These are phyloP conservation scores for Lochmaea crataegi DNA, from an alignment of 2,888 invertebrate species.

Conservation along the genomic window DNA sequence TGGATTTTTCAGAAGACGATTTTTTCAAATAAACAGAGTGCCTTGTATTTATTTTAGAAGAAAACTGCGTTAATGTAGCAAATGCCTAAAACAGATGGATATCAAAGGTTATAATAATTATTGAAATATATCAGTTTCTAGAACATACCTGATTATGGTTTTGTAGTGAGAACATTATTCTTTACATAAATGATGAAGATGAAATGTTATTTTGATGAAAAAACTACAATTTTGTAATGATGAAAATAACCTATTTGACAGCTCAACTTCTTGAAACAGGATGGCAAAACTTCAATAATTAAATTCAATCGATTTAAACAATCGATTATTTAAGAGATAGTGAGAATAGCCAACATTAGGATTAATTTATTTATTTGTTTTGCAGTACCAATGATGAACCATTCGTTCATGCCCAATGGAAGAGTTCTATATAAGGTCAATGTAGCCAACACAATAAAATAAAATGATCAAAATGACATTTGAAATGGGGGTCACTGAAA, in stretches of 20 bases:
- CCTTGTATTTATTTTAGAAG: slow-evolving; percentile 63
- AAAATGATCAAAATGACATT: no score
- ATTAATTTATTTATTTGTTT: no score
- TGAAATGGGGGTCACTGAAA: no score
- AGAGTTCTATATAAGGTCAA: no score
- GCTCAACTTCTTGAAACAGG: slow-evolving; percentile 5
- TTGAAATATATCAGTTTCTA: not conserved
- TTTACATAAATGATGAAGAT: slow-evolving; percentile 48
- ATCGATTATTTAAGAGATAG: no score
- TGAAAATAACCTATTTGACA: slow-evolving; percentile 59
- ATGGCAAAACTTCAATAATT: not conserved
- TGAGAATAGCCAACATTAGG: no score
- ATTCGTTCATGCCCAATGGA: no score
- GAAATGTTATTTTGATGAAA: slow-evolving; percentile 44
- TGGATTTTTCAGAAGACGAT: slow-evolving; percentile 55
- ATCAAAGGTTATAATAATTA: slow-evolving; percentile 15
- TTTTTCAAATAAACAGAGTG: slow-evolving; percentile 61
- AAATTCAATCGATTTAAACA: no score
- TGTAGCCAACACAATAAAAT: no score
- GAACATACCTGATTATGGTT: slow-evolving; percentile 66
- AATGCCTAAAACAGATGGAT: slow-evolving; percentile 44
- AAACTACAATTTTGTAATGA: slow-evolving; percentile 52
- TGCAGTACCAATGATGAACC: no score
- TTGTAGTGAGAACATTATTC: slow-evolving; percentile 65
- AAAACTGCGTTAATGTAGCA: slow-evolving; percentile 57